Base-by-base conservation (phyloP, 2,113 vertebrate genomes). In the Falco punctatus region DNA sequence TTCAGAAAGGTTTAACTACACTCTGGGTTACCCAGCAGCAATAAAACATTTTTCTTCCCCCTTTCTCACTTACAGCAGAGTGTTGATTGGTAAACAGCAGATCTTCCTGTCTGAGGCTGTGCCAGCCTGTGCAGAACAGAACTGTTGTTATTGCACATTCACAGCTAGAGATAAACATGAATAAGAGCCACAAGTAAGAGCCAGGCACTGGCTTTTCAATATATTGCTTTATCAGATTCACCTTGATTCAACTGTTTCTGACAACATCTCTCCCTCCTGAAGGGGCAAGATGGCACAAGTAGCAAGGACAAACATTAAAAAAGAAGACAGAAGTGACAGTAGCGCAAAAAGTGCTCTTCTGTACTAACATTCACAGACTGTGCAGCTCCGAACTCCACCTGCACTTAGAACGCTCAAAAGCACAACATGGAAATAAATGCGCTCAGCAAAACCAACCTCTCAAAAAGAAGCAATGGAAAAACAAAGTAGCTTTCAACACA, bases 101-200 rank as follows among this genome's bases (percentile, higher is more conserved):
- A 95, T 90, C 96, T 95, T 75, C 89, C 92, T 86, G 87, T 93
- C 82, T 84, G 94, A 97, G 96, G 92, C 96, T 94, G 94, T 97
- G 96, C 96, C 97, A 97, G 96, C 87, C 96, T 96, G 96, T 93
- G 94, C 95, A 83, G 95, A 97, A 97, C 95, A 97, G 93, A 96
- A 96, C 82, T 97, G 97, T 97, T 97, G 96, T 96, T 95, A 96
- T 90, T 94, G 95, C 95, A 97, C 96, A 95, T 97, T 97, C 92
- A 55, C 91, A 96, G 94, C 92, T 77, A 96, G 92, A 96, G 97
- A 97, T 88, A 97, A 97, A 97, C 96, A 97, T 72, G 89, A 95
- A 88, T 92, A 86, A 92, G 90, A 96, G 89, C 90, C 95, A 97
- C 40, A 2, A 88, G 84, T 15, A 92, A 80, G 84, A 97, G 96